A percentile compares a stretch with the other conserved stretches of the same genome.
Evolutionary conservation across 2,888 invertebrate species (phyloP).

Genomic region (Heliconius hortense): DNA sequence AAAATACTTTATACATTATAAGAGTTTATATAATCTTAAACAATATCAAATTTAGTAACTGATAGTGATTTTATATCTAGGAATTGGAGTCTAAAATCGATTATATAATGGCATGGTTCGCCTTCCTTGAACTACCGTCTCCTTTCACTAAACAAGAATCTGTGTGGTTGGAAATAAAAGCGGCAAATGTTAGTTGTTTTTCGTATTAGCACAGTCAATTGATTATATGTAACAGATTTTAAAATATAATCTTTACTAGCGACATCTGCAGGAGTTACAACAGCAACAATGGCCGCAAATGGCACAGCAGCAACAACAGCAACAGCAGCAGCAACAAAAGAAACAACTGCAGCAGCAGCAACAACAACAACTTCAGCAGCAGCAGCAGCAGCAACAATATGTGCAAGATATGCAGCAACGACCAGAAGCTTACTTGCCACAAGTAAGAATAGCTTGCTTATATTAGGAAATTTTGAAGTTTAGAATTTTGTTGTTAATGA

Average conservation of each 20-base stretch:
- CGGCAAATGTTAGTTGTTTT: constrained; percentile 24
- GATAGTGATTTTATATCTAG: constrained; percentile 5
- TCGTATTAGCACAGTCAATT: not conserved
- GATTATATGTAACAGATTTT: constrained; percentile 8
- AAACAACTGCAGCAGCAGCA: constrained; percentile 63
- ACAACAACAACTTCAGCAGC: constrained; percentile 59
- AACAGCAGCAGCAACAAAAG: constrained; percentile 58
- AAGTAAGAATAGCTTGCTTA: constrained; percentile 48
- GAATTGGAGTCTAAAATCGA: constrained; percentile 25
- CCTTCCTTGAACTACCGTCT: constrained; percentile 22
- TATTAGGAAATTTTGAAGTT: not conserved
- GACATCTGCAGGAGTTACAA: constrained; percentile 60
- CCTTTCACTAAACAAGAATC: constrained; percentile 24
- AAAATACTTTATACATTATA: not conserved
- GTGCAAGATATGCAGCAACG: constrained; percentile 62
- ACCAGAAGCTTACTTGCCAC: constrained; percentile 59
- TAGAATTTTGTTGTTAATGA: too few species aligned
- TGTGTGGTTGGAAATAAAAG: constrained; percentile 22
- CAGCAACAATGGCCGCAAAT: constrained; percentile 62
- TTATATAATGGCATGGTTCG: constrained; percentile 29
- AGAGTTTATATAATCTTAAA: too few species aligned
- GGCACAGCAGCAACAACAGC: constrained; percentile 56
- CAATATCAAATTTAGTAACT: not conserved
- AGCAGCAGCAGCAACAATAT: constrained; percentile 59
- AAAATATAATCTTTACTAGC: constrained; percentile 47